Conservation (phyloP, 2,113 vertebrate genomes). For the Herpetotheres cachinnans region DNA sequence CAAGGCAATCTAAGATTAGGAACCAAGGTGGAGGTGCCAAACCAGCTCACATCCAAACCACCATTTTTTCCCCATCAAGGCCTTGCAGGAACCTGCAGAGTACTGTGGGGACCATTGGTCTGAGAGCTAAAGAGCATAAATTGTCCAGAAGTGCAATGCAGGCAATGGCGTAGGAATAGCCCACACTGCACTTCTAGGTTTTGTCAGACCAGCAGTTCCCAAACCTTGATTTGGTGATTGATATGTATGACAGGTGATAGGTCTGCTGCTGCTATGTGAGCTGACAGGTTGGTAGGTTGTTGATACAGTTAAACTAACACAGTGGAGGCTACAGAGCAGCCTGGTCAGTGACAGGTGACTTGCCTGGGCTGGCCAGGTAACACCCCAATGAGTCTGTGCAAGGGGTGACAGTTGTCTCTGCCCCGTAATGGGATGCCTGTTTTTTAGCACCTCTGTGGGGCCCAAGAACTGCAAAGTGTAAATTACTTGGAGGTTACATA, state of each 20-base stretch:
- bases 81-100: neutral
- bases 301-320: neutral
- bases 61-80: neutral
- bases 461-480: neutral
- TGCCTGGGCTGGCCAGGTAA: neutral
- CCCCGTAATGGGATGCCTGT: neutral
- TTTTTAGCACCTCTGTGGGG: neutral
- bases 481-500: neutral
- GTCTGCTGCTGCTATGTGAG: neutral
- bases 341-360: neutral
- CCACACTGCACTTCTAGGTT: neutral
- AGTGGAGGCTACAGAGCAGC: neutral
- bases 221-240: neutral
- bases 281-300: neutral
- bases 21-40: neutral
- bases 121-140: neutral
- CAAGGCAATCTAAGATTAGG: neutral
- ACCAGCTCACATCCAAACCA: neutral
- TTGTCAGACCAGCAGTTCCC: neutral
- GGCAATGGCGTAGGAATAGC: neutral
- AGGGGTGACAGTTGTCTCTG: neutral
- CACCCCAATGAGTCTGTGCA: rapidly evolving
- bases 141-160: neutral
- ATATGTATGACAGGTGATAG: rapidly evolving
- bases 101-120: neutral